A percentile compares a stretch with the other conserved stretches of the same genome.
Evolutionary conservation across 2,797 vertebrate species (phyloP).

Genomic region (Urophycis tenuis): DNA sequence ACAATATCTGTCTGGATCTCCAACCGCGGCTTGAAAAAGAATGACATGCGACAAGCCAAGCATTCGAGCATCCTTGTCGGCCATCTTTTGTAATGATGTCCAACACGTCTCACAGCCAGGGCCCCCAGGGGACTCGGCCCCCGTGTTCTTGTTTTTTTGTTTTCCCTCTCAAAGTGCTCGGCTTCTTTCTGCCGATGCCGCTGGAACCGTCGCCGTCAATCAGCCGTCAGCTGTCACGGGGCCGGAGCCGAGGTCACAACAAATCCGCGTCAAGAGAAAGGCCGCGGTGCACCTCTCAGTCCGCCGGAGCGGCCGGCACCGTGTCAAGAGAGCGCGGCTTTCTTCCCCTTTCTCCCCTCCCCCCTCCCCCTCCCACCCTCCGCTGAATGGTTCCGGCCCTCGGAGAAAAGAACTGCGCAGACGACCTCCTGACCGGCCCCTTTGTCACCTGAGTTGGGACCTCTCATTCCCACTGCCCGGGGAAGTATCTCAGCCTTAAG

Average conservation of each 20-base stretch:
- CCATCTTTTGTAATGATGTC: constrained; percentile 43
- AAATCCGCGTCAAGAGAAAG: constrained; percentile 69
- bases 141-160: constrained; percentile 37
- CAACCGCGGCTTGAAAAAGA: constrained; percentile 15
- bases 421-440: constrained; percentile 56
- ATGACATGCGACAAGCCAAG: constrained; percentile 27
- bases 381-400: constrained; percentile 59
- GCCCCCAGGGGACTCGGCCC: constrained; percentile 54
- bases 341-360: constrained; percentile 52
- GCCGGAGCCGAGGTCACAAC: constrained; percentile 64
- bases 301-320: constrained; percentile 60
- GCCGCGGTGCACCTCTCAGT: constrained; percentile 62
- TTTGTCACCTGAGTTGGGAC: constrained; percentile 67
- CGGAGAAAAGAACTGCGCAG: constrained; percentile 57
- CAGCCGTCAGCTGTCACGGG: constrained; percentile 70
- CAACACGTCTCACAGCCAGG: constrained; percentile 41
- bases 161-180: constrained; percentile 42
- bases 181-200: constrained; percentile 55
- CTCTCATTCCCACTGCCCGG: constrained; percentile 61
- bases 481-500: constrained; percentile 62
- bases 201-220: constrained; percentile 69
- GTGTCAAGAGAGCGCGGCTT: constrained; percentile 55
- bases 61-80: constrained; percentile 18
- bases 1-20: constrained; percentile 8
- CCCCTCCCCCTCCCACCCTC: too few relatives aligned